Evolutionary conservation across 2,797 vertebrate species (phyloP).

Genomic region (Argentina silus): DNA sequence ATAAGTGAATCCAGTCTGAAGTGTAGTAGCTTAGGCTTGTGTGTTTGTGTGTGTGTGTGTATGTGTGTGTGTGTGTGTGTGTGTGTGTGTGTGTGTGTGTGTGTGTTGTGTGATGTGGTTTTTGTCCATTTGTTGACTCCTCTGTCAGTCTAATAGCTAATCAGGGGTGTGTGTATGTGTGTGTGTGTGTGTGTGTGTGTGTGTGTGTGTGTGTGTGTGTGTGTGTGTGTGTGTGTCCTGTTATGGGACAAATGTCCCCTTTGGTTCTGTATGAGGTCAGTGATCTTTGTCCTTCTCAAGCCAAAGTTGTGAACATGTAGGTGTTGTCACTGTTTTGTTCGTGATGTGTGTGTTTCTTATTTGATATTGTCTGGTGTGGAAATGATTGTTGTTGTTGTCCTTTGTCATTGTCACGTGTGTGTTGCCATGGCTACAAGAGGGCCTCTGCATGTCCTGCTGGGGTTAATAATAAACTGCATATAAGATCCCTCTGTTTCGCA

Average conservation of each 20-base stretch:
- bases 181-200: neutral
- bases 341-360: neutral
- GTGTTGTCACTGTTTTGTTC: slow-evolving; percentile 3
- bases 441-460: neutral
- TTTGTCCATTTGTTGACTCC: neutral
- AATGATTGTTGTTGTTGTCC: neutral
- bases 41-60: too few species aligned
- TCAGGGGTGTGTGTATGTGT: too few species aligned
- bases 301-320: neutral
- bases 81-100: neutral
- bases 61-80: too few species aligned
- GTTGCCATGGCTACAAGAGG: too few species aligned
- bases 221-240: neutral
- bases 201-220: too few species aligned
- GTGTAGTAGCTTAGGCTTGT: too few species aligned
- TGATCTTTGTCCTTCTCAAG: neutral
- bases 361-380: neutral
- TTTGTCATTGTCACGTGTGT: slow-evolving; percentile 1
- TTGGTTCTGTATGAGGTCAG: neutral
- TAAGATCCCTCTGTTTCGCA: neutral
- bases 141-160: neutral
- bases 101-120: too few species aligned
- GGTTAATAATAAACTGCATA: slow-evolving; percentile 1
- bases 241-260: neutral
- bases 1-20: neutral